Evolutionary conservation across 1,140 invertebrate species (phyloP).

Genomic region (Drosophila ironensis): DNA sequence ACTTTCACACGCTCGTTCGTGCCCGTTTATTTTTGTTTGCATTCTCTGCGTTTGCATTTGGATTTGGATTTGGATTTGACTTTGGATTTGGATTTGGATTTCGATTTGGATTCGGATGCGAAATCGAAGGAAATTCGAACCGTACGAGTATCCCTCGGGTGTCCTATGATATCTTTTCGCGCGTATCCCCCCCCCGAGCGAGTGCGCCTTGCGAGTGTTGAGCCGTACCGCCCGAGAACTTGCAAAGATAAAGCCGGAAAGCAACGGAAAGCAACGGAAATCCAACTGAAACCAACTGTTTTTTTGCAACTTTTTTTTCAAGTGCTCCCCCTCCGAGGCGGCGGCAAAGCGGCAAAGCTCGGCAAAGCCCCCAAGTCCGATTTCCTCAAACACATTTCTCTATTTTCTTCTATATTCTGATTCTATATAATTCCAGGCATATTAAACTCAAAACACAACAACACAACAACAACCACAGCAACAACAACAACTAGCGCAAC

Average conservation of each 20-base stretch:
- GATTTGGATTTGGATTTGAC: slow-evolving; percentile 11
- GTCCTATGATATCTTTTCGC: no score
- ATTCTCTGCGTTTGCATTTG: slow-evolving; percentile 44
- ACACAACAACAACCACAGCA: slow-evolving; percentile 44
- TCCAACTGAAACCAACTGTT: not conserved
- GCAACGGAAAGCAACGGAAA: not conserved
- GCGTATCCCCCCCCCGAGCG: no score
- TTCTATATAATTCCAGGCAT: slow-evolving; percentile 46
- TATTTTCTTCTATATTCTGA: slow-evolving; percentile 11
- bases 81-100: no score
- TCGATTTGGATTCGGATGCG: no score
- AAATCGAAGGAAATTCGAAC: not conserved
- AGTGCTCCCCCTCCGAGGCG: slow-evolving; percentile 19
- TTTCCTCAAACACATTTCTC: no score
- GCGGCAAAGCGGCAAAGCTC: no score
- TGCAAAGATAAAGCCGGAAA: no score
- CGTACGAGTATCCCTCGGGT: no score
- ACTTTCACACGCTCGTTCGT: slow-evolving; percentile 81
- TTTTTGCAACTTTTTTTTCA: slow-evolving; percentile 34
- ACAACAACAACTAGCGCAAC: slow-evolving; percentile 16
- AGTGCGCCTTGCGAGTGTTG: no score
- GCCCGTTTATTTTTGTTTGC: slow-evolving; percentile 39
- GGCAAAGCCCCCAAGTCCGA: no score
- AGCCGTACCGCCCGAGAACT: no score
- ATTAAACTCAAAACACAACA: slow-evolving; percentile 69